Conservation (phyloP, 2,888 invertebrate genomes). For the Nysson spinosus region DNA sequence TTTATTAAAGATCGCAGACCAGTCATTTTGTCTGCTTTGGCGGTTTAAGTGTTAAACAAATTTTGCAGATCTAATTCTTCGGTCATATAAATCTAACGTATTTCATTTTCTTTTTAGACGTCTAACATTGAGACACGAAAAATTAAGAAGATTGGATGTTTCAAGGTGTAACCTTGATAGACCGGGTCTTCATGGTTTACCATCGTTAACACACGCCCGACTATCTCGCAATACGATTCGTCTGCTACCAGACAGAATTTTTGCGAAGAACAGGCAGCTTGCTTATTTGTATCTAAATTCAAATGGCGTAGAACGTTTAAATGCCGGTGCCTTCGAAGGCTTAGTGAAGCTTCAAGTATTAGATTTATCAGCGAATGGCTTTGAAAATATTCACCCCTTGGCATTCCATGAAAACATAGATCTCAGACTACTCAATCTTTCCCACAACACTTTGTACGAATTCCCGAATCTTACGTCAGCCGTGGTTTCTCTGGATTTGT, state of each 20-base stretch:
- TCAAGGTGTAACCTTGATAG: conserved; percentile 70
- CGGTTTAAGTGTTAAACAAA: too few relatives aligned
- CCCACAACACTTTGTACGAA: conserved; percentile 71
- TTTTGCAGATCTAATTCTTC: conserved; percentile 14
- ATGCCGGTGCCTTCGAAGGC: conserved; percentile 81
- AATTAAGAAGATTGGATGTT: conserved; percentile 68
- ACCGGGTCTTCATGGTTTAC: conserved; percentile 81
- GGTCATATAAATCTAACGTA: neutral
- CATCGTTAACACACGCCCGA: conserved; percentile 80
- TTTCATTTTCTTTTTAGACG: conserved; percentile 52
- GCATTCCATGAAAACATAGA: conserved; percentile 81
- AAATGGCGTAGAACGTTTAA: conserved; percentile 82
- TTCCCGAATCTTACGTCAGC: conserved; percentile 61
- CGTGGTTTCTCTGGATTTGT: conserved; percentile 60
- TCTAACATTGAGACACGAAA: conserved; percentile 64
- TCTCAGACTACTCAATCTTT: conserved; percentile 81
- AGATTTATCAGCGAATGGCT: conserved; percentile 85
- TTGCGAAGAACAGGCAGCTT: conserved; percentile 81
- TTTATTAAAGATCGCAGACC: too few relatives aligned
- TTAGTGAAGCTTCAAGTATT: conserved; percentile 80
- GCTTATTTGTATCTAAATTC: conserved; percentile 82
- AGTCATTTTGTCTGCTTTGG: too few relatives aligned
- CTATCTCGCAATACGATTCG: conserved; percentile 83
- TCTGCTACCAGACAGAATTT: conserved; percentile 80
- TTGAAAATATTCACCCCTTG: conserved; percentile 81